Conservation (phyloP, 2,888 invertebrate species). For the Scaptomyza parva region DNA sequence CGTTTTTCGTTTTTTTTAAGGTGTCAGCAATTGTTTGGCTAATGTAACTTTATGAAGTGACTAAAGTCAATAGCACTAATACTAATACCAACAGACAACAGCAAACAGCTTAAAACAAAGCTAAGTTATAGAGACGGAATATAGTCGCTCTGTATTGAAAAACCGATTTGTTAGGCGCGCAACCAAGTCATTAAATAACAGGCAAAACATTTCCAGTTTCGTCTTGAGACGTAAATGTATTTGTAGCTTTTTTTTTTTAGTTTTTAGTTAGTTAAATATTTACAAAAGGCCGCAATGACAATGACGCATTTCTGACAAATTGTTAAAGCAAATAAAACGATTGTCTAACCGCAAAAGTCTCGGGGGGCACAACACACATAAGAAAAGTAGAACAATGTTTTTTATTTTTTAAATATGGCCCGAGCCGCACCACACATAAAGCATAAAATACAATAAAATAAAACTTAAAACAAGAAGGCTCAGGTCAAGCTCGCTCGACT, state of each 20-base stretch:
- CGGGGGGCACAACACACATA: slow-evolving; percentile 40
- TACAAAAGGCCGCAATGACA: slow-evolving; percentile 63
- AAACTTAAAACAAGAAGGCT: slow-evolving; percentile 17
- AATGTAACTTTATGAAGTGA: slow-evolving; percentile 48
- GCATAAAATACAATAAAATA: slow-evolving; percentile 30
- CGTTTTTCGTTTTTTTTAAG: too few relatives aligned
- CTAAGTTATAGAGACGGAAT: slow-evolving; percentile 10
- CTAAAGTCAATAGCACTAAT: slow-evolving; percentile 38
- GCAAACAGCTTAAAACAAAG: slow-evolving; percentile 36
- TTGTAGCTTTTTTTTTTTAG: slow-evolving; percentile 21
- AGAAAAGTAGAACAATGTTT: slow-evolving; percentile 74
- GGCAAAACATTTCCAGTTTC: slow-evolving; percentile 52
- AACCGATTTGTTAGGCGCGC: slow-evolving; percentile 31
- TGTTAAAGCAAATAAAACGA: slow-evolving; percentile 69
- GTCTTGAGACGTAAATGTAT: slow-evolving; percentile 27
- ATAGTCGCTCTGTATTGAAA: slow-evolving; percentile 29
- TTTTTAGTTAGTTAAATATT: slow-evolving; percentile 56
- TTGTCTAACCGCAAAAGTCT: slow-evolving; percentile 65
- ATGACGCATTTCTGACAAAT: slow-evolving; percentile 70
- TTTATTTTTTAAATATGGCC: slow-evolving; percentile 53
- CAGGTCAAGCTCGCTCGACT: too few relatives aligned
- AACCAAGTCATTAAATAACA: slow-evolving; percentile 40
- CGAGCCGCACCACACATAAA: slow-evolving; percentile 45
- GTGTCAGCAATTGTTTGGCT: slow-evolving; percentile 51
- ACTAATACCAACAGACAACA: slow-evolving; percentile 14